phyloP scores from a whole-genome alignment of 2,797 vertebrate species.

The Halcyon leucocephala region DNA sequence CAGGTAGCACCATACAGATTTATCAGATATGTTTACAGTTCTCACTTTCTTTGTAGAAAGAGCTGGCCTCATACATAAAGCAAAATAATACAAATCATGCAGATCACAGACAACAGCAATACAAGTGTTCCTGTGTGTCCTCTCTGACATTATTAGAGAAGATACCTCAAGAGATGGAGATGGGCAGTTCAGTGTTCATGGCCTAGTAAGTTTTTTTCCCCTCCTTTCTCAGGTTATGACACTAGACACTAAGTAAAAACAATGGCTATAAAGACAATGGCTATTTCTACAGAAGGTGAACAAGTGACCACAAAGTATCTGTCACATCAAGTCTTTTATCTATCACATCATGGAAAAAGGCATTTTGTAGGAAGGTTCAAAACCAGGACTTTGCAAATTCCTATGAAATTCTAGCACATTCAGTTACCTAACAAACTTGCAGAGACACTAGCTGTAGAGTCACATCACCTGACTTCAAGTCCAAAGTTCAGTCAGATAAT shows the following conservation, averaged over 20 bases:
- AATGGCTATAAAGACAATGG: not conserved
- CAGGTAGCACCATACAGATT: not conserved
- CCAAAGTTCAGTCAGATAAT: not conserved
- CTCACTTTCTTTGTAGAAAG: not conserved
- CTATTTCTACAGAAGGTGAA: not conserved
- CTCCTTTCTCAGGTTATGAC: not conserved
- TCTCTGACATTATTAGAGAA: not conserved
- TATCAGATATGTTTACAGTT: not conserved
- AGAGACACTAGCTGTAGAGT: not conserved
- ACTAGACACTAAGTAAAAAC: not conserved
- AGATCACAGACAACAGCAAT: not conserved
- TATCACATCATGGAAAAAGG: accelerated
- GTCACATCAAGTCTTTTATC: not conserved
- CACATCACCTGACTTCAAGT: not conserved
- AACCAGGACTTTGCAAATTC: not conserved
- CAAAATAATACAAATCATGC: not conserved
- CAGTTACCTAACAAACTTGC: not conserved
- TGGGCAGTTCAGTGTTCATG: not conserved
- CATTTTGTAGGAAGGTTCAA: not conserved
- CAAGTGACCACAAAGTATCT: not conserved
- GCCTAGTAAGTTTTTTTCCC: not conserved
- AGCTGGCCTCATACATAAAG: not conserved
- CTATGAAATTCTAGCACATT: not conserved
- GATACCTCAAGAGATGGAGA: not conserved
- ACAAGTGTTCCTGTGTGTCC: not conserved